A percentile compares a stretch with the other conserved stretches of the same genome.
Evolutionary conservation across 2,888 invertebrate species (phyloP).

Genomic region (Ophion ventricosus): DNA sequence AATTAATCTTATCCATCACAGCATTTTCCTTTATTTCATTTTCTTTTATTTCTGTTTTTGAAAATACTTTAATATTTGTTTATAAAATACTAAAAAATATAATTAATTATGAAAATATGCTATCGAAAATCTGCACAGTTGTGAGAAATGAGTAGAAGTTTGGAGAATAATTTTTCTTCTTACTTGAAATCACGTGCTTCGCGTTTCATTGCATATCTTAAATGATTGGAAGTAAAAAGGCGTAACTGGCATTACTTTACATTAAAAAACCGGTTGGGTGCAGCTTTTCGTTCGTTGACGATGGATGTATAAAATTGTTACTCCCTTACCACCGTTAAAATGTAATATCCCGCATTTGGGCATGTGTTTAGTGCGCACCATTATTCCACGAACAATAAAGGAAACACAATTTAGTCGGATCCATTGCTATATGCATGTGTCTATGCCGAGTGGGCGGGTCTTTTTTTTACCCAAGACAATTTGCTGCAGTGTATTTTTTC

Average conservation of each 20-base stretch:
- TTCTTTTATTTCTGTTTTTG: not conserved
- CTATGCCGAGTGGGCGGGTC: not conserved
- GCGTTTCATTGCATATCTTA: not conserved
- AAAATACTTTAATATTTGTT: not conserved
- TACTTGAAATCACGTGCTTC: conserved; percentile 3
- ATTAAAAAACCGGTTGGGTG: not conserved
- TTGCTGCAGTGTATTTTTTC: not conserved
- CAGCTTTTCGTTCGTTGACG: not conserved
- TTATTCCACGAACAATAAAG: conserved; percentile 17
- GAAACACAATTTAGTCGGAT: conserved; percentile 20
- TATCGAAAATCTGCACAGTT: not conserved
- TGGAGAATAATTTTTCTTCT: conserved; percentile 16
- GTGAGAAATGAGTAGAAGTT: not conserved
- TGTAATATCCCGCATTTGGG: conserved; percentile 40
- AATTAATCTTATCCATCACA: too few relatives aligned
- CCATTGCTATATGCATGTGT: conserved; percentile 32
- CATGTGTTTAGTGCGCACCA: conserved; percentile 15
- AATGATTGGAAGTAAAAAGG: not conserved
- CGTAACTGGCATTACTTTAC: not conserved
- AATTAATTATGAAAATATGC: not conserved
- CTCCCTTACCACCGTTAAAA: not conserved
- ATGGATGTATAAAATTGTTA: conserved; percentile 2
- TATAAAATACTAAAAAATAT: too few relatives aligned
- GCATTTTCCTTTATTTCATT: not conserved
- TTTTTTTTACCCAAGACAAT: not conserved